Evolutionary conservation across 2,797 vertebrate species (phyloP).

Genomic region (Agapornis canus): DNA sequence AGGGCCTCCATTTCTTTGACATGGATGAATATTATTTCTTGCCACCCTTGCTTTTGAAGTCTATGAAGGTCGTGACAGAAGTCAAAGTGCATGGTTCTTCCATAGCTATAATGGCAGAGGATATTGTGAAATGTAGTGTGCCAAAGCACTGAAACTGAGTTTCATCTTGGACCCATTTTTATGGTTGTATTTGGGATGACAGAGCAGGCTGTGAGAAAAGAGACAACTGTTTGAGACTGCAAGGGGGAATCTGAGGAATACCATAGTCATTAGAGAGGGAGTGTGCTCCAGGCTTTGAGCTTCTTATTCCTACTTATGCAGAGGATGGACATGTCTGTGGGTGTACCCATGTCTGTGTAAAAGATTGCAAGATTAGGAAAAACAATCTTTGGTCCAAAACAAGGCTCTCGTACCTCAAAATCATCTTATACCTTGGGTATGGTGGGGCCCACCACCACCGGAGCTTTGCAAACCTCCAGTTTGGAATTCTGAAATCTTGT

Average conservation of each 20-base stretch:
- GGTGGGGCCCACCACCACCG: not conserved
- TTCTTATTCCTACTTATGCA: not conserved
- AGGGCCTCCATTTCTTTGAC: not conserved
- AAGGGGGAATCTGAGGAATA: not conserved
- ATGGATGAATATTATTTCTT: not conserved
- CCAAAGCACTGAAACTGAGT: not conserved
- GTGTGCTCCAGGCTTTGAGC: not conserved
- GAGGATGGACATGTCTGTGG: not conserved
- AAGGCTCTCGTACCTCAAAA: not conserved
- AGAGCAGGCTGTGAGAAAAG: not conserved
- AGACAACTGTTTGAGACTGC: not conserved
- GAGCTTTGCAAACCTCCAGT: not conserved
- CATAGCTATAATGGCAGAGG: not conserved
- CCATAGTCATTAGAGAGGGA: not conserved
- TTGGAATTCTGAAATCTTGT: not conserved
- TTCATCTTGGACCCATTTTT: not conserved
- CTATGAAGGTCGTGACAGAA: not conserved
- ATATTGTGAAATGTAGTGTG: not conserved
- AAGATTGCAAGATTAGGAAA: not conserved
- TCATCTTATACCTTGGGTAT: not conserved
- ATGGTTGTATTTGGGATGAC: not conserved
- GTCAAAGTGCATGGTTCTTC: not conserved
- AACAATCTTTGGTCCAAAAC: not conserved
- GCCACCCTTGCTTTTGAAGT: not conserved
- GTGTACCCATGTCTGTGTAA: fast-evolving